These are phyloP conservation scores for Larimichthys crocea DNA, from an alignment of 2,113 vertebrate genomes.

Conservation along the genomic window DNA sequence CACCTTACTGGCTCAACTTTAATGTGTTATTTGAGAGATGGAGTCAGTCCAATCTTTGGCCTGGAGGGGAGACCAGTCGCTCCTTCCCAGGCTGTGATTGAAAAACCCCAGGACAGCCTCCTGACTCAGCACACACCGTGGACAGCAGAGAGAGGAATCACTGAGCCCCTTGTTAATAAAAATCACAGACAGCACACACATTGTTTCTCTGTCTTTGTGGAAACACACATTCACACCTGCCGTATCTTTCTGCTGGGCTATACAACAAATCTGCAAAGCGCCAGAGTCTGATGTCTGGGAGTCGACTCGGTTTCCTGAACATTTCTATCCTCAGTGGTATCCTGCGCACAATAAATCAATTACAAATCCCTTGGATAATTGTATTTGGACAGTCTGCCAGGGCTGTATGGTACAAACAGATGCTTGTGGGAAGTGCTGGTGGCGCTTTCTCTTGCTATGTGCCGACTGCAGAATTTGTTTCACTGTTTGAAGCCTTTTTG, in stretches of 20 bases:
- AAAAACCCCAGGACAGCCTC: constrained; percentile 15
- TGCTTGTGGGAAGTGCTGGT: constrained; percentile 24
- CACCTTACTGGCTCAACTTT: constrained; percentile 1
- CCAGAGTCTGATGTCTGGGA: constrained; percentile 13
- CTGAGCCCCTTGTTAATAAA: constrained; percentile 26
- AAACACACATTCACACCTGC: constrained; percentile 20
- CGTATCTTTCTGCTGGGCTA: constrained; percentile 1
- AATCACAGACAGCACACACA: constrained; percentile 11
- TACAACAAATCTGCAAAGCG: background rate
- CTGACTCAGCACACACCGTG: constrained; percentile 49
- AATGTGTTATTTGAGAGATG: constrained; percentile 1
- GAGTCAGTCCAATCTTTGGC: constrained; percentile 15
- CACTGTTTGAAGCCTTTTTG: background rate
- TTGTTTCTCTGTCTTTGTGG: constrained; percentile 4
- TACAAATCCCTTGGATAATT: constrained; percentile 44
- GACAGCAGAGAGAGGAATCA: constrained; percentile 36
- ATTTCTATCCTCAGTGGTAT: constrained; percentile 25
- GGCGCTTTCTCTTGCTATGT: constrained; percentile 29
- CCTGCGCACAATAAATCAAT: constrained; percentile 43
- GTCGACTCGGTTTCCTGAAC: constrained; percentile 11
- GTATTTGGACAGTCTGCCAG: constrained; percentile 36
- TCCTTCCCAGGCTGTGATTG: constrained; percentile 19
- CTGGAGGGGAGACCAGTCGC: background rate
- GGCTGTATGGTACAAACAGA: constrained; percentile 25
- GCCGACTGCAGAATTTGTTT: background rate